These are phyloP conservation scores for Eubasilissa splendida DNA, from an alignment of 2,888 invertebrate genomes.

Conservation along the genomic window DNA sequence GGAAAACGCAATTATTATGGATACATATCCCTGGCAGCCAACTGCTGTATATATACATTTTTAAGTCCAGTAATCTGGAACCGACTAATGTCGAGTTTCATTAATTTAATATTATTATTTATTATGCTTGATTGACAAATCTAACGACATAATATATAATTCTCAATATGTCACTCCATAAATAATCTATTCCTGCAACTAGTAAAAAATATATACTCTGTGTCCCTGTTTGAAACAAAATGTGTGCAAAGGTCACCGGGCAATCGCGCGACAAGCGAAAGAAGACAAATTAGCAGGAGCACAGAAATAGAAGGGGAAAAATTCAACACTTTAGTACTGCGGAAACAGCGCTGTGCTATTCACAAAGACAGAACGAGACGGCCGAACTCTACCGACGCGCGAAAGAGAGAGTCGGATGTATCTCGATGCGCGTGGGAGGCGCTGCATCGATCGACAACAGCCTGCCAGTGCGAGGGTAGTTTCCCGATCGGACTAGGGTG, in stretches of 20 bases:
- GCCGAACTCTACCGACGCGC: conserved; percentile 6
- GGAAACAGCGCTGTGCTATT: conserved; percentile 37
- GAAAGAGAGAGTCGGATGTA: conserved; percentile 57
- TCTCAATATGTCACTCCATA: too few species aligned
- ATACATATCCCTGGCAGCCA: too few species aligned
- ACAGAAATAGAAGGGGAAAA: conserved; percentile 53
- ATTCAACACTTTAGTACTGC: conserved; percentile 43
- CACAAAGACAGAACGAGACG: conserved; percentile 32
- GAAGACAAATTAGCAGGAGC: conserved; percentile 40
- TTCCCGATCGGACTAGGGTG: conserved; percentile 28
- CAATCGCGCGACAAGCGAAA: conserved; percentile 10
- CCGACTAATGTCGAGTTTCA: too few species aligned
- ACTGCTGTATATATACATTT: too few species aligned
- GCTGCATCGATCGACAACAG: conserved; percentile 54
- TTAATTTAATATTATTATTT: too few species aligned
- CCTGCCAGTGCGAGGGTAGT: conserved; percentile 34
- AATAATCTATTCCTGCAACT: neutral
- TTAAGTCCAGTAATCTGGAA: too few species aligned
- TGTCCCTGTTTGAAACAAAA: neutral
- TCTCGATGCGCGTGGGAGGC: conserved; percentile 62
- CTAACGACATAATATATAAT: too few species aligned
- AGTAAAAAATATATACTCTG: neutral
- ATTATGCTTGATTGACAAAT: too few species aligned
- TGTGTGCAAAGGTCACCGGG: conserved; percentile 33
- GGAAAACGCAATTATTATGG: too few species aligned